A percentile compares a stretch with the other conserved stretches of the same genome.
Evolutionary conservation across 2,888 invertebrate species (phyloP).

Genomic region (Yponomeuta plumbellus): DNA sequence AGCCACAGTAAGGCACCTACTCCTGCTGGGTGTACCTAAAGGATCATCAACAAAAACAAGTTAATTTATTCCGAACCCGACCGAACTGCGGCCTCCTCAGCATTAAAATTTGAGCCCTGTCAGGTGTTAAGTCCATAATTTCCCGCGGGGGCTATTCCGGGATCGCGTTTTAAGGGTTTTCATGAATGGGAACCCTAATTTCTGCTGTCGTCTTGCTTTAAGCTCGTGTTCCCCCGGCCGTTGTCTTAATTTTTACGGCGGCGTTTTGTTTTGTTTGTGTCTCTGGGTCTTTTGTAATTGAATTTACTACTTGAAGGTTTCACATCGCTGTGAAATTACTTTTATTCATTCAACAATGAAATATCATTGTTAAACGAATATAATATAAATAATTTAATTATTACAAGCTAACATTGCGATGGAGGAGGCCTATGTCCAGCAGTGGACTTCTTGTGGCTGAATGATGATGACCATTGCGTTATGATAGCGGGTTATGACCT

Average conservation of each 20-base stretch:
- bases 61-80: slow-evolving; percentile 64
- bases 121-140: slow-evolving; percentile 76
- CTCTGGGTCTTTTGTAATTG: background rate
- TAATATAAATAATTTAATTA: too few relatives aligned
- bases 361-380: too few relatives aligned
- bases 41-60: slow-evolving; percentile 31
- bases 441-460: too few relatives aligned
- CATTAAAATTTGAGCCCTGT: slow-evolving; percentile 74
- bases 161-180: slow-evolving; percentile 70
- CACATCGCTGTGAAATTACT: too few relatives aligned
- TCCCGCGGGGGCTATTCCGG: slow-evolving; percentile 67
- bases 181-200: slow-evolving; percentile 66
- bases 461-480: too few relatives aligned
- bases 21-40: slow-evolving; percentile 20
- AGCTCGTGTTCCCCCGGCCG: background rate
- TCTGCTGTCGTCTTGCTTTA: slow-evolving; percentile 40
- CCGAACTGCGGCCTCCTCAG: slow-evolving; percentile 39
- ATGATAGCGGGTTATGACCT: too few relatives aligned
- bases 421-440: too few relatives aligned
- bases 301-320: background rate
- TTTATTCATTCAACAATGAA: too few relatives aligned
- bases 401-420: too few relatives aligned
- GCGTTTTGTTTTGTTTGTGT: background rate
- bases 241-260: background rate
- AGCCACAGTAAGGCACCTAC: too few relatives aligned